These are phyloP conservation scores for Glandiceps talaboti DNA, from an alignment of 53 echinoderm and acorn worm species.

Conservation along the genomic window DNA sequence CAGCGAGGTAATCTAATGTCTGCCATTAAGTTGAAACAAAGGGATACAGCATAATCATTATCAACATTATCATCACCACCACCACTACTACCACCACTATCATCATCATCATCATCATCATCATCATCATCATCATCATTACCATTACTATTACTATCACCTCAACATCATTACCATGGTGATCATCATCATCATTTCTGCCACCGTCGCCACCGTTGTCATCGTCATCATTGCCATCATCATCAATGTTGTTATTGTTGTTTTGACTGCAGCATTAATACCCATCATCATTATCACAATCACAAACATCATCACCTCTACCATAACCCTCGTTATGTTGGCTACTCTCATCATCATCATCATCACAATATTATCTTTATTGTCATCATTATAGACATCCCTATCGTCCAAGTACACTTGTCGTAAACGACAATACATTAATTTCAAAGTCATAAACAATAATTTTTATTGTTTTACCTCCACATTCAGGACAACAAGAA, in stretches of 20 bases:
- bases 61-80: no score
- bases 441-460: no score
- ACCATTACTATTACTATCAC: not conserved
- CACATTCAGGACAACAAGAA: conserved; percentile 69
- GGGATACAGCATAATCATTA: no score
- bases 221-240: not conserved
- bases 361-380: not conserved
- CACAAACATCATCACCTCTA: not conserved
- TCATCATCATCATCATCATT: not conserved
- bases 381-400: not conserved
- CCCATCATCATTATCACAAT: not conserved
- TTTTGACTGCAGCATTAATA: not conserved
- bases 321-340: not conserved
- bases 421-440: no score
- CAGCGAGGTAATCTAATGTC: no score
- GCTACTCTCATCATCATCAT: not conserved
- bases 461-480: no score
- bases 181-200: not conserved
- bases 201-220: not conserved
- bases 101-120: not conserved
- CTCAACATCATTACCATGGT: not conserved
- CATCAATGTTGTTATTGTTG: not conserved
- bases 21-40: no score
- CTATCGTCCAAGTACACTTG: no score
- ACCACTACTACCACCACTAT: not conserved